Conservation (phyloP, 1,140 invertebrate genomes). For the Branchinecta lynchi region DNA sequence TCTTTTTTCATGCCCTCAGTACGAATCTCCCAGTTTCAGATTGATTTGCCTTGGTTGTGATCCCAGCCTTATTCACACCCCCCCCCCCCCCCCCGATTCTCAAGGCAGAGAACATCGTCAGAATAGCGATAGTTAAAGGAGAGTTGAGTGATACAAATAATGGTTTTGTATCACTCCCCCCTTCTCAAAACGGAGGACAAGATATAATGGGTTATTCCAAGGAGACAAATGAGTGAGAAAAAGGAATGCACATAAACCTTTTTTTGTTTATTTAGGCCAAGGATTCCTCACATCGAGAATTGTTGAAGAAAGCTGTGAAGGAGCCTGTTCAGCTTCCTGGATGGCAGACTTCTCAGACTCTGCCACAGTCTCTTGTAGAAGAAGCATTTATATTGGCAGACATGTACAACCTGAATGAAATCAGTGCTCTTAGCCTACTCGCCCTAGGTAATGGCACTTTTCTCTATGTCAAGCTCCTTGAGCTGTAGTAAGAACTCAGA, state of each 20-base stretch:
- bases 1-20: too few relatives aligned
- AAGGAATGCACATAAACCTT: background rate
- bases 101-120: too few relatives aligned
- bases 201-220: background rate
- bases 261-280: conserved; percentile 41
- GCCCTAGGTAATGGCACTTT: conserved; percentile 44
- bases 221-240: background rate
- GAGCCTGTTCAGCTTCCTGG: conserved; percentile 58
- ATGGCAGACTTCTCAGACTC: conserved; percentile 54
- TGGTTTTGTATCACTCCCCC: too few relatives aligned
- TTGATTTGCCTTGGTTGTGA: too few relatives aligned
- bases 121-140: too few relatives aligned
- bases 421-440: conserved; percentile 69
- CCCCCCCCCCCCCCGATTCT: too few relatives aligned
- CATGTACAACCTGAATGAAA: conserved; percentile 86
- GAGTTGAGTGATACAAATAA: too few relatives aligned
- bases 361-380: conserved; percentile 69
- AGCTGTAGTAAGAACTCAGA: too few relatives aligned
- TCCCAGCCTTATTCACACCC: too few relatives aligned
- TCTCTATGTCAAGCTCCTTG: background rate
- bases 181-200: too few relatives aligned
- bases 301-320: conserved; percentile 57
- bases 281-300: conserved; percentile 54
- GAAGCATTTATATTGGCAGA: conserved; percentile 84
- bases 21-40: too few relatives aligned